These are phyloP conservation scores for Jacana jacana DNA, from an alignment of 2,113 vertebrate genomes.

Conservation along the genomic window DNA sequence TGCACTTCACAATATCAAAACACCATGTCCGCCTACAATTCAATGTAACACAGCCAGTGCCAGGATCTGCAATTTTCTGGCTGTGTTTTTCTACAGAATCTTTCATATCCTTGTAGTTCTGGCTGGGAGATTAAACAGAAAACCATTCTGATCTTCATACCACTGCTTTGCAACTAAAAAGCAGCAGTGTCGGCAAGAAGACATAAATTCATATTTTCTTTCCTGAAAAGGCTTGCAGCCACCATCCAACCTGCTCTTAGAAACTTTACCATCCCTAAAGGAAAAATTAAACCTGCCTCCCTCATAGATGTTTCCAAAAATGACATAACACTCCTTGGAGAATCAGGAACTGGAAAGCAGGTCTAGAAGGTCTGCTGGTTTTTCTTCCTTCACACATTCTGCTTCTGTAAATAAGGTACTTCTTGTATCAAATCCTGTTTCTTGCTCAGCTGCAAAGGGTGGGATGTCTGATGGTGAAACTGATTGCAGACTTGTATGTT, in stretches of 20 bases:
- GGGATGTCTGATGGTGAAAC: neutral
- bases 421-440: neutral
- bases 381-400: neutral
- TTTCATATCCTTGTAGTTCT: neutral
- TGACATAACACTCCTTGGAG: slow-evolving; percentile 11
- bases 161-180: neutral
- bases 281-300: neutral
- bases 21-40: neutral
- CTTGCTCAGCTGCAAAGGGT: neutral
- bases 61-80: neutral
- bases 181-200: neutral
- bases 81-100: neutral
- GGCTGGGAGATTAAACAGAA: neutral
- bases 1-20: neutral
- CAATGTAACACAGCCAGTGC: neutral
- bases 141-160: neutral
- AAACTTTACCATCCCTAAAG: neutral
- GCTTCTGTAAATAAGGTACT: neutral
- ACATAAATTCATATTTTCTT: neutral
- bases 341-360: slow-evolving; percentile 6
- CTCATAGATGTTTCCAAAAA: slow-evolving; percentile 18
- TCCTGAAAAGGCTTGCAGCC: neutral
- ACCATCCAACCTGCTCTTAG: neutral
- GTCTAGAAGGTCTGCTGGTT: neutral
- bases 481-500: neutral